Evolutionary conservation across 2,113 vertebrate species (phyloP), one percentile per base, ranked within the genome.

Genomic region (Tenrec ecaudatus): DNA sequence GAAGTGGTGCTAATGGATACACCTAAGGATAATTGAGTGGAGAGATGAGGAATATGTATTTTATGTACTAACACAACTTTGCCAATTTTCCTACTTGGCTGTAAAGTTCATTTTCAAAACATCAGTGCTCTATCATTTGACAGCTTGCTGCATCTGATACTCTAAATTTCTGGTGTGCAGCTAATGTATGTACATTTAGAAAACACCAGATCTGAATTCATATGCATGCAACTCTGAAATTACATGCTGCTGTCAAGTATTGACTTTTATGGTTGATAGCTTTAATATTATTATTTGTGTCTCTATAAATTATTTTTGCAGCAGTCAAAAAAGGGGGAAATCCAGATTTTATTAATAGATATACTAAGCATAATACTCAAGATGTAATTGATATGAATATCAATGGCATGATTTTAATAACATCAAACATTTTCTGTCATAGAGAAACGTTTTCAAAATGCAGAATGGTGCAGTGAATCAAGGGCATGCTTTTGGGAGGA

Each of bases 241-340:
- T 97, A 95, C 92, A 90, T 36, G 88, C 82, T 95, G 80, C 95
- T 96, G 85, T 97, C 93, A 97, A 96, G 91, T 96, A 97, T 96
- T 97, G 97, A 97, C 96, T 94, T 97, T 97, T 97, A 93, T 96
- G 96, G 93, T 94, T 95, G 92, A 97, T 97, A 97, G 92, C 88
- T 97, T 97, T 97, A 98, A 97, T 98, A 97, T 97, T 96, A 94
- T 91, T 97, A 97, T 98, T 98, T 98, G 96, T 96, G 69, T 96
- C 92, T 97, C 95, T 97, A 97, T 98, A 97, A 97, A 96, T 97
- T 97, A 96, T 95, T 94, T 95, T 98, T 95, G 90, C 82, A 96
- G 93, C 96, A 97, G 53, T 66, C 40, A 94, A 95, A 97, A 97
- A 96, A 93, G 58, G 71, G 87, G 75, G 96, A 98, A 97, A 96